Percentiles rank a stretch among this genome's conserved stretches.
Conservation (phyloP, 2,888 invertebrate species). For the Uloborus plumipes region DNA sequence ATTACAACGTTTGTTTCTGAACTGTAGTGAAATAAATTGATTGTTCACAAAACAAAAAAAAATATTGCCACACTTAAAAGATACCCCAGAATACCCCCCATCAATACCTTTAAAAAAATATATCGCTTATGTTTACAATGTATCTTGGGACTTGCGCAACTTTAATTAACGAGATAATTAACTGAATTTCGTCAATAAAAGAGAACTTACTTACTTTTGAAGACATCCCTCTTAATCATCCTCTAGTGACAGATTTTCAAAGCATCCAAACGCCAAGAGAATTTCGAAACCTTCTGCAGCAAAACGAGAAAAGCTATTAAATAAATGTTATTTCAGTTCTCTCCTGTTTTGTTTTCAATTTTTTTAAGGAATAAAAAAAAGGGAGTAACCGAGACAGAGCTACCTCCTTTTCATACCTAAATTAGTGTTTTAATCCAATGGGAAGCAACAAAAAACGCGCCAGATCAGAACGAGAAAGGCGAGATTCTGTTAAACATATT, state of each 20-base stretch:
- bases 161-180: too few species aligned
- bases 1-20: too few species aligned
- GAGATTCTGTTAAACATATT: conserved; percentile 47
- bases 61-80: too few species aligned
- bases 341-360: neutral
- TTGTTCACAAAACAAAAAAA: too few species aligned
- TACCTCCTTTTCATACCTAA: conserved; percentile 31
- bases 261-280: neutral
- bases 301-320: conserved; percentile 24
- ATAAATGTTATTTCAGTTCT: conserved; percentile 17
- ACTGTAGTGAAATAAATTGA: too few species aligned
- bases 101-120: too few species aligned
- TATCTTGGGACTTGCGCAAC: too few species aligned
- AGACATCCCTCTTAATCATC: neutral
- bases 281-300: too few species aligned
- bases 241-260: neutral
- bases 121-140: too few species aligned
- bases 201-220: too few species aligned
- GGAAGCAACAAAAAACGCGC: conserved; percentile 33
- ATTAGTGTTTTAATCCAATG: conserved; percentile 54
- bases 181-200: too few species aligned
- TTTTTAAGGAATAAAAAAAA: neutral
- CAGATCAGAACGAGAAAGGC: conserved; percentile 41
- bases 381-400: conserved; percentile 12
- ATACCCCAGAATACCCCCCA: too few species aligned